Evolutionary conservation across 1,140 invertebrate genomes (phyloP).

Genomic region (Drosophila punjabiensis): DNA sequence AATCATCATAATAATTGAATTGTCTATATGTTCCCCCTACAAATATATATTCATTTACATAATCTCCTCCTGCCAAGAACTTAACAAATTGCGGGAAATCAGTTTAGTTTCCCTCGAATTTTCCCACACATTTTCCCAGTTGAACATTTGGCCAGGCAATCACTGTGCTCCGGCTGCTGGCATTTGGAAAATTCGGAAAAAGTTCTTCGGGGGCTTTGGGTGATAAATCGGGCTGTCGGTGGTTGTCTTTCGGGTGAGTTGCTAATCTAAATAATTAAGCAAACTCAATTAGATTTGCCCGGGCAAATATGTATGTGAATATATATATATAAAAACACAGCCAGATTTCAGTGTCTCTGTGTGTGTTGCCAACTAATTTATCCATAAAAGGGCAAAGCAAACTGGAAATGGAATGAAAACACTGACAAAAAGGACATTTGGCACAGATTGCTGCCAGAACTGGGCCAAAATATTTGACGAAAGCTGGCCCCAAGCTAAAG

Average conservation of each 20-base stretch:
- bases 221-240: conserved; percentile 62
- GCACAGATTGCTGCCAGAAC: conserved; percentile 48
- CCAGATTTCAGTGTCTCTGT: conserved; percentile 32
- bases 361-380: conserved; percentile 41
- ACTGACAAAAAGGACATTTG: conserved; percentile 38
- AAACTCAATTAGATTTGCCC: conserved; percentile 76
- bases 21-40: neutral
- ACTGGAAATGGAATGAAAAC: conserved; percentile 34
- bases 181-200: conserved; percentile 16
- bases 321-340: conserved; percentile 10
- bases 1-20: conserved; percentile 28
- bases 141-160: conserved; percentile 11
- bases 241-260: conserved; percentile 54
- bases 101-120: neutral
- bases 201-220: conserved; percentile 42
- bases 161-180: conserved; percentile 9
- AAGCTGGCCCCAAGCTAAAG: conserved; percentile 23
- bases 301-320: conserved; percentile 12
- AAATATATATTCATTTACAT: conserved; percentile 14
- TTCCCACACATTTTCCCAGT: conserved; percentile 1
- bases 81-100: conserved; percentile 32
- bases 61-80: conserved; percentile 22
- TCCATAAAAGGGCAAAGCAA: conserved; percentile 41
- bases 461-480: conserved; percentile 46
- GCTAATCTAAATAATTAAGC: conserved; percentile 79